Conservation (phyloP, 2,888 invertebrate genomes). For the Pheosia gnoma region DNA sequence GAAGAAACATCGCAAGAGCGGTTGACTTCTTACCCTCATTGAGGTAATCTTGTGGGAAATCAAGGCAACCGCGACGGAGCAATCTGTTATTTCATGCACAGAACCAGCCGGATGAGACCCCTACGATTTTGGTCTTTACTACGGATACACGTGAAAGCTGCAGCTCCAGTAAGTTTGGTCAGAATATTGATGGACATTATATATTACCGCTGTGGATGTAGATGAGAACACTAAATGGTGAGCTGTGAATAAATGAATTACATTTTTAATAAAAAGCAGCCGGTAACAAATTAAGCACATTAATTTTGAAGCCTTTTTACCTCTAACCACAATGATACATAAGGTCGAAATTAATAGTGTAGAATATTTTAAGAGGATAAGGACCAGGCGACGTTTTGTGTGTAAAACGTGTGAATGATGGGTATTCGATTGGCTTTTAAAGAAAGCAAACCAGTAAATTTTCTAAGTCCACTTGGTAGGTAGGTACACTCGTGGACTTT, state of each 20-base stretch:
- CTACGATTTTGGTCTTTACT: conserved; percentile 34
- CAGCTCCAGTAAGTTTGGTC: conserved; percentile 39
- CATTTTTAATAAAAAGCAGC: neutral
- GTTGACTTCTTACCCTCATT: conserved; percentile 70
- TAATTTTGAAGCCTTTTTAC: too few species aligned
- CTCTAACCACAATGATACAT: too few species aligned
- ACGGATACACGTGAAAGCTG: conserved; percentile 26
- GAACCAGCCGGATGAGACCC: conserved; percentile 54
- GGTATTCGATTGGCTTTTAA: too few species aligned
- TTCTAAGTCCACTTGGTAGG: too few species aligned
- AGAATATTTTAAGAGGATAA: too few species aligned
- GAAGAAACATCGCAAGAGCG: conserved; percentile 50
- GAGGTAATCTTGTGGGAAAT: conserved; percentile 77
- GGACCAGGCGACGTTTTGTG: too few species aligned
- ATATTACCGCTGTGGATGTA: conserved; percentile 38
- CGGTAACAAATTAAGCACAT: neutral
- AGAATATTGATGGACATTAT: conserved; percentile 50
- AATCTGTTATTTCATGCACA: conserved; percentile 64
- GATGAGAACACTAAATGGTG: conserved; percentile 35
- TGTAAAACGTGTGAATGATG: too few species aligned
- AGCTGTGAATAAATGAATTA: conserved; percentile 22
- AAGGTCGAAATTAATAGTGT: too few species aligned
- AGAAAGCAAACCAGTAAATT: too few species aligned
- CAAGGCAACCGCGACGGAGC: conserved; percentile 64
- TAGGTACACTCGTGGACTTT: too few species aligned